Base-by-base conservation (phyloP, 2,113 vertebrate genomes). In the Scytalopus superciliaris region DNA sequence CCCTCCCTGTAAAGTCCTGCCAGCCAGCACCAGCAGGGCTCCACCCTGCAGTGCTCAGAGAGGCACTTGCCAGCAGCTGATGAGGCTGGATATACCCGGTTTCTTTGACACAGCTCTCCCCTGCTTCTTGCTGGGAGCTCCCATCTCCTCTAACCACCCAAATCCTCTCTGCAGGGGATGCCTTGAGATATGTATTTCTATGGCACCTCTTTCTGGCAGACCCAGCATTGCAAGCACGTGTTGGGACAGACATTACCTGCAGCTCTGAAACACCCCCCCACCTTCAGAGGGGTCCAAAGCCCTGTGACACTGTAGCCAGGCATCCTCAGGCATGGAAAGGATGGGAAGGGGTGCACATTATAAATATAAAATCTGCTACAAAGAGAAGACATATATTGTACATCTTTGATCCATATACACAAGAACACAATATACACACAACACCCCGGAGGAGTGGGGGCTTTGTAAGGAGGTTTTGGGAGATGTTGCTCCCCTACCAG, bases 291-390 rank as follows among this genome's bases (percentile, higher is more conserved):
- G 62, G 44, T 25, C 75, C 67, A 19, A 70, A 94, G 80, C 63
- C 64, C 92, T 22, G 1, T 3, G 13, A 0, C 2, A 14, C 23
- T 4, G 64, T 15, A 67, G 81, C 77, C 90, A 70, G 91, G 83
- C 66, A 59, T 81, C 92, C 84, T 94, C 80, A 59, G 84, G 79
- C 10, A 0, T 11, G 67, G 87, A 49, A 84, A 75, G 53, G 63
- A 72, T 4, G 63, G 66, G 87, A 39, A 56, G 49, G 63, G 89
- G 84, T 90, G 84, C 95, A 93, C 69, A 4, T 96, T 98, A 98
- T 98, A 98, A 98, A 98, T 98, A 98, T 98, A 98, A 98, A 98
- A 97, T 98, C 98, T 98, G 97, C 98, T 98, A 98, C 98, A 98
- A 98, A 97, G 96, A 98, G 96, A 98, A 94, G 97, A 98, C 97